phyloP scores from a whole-genome alignment of 2,113 vertebrate genomes.

The Machaerirhynchus nigripectus region DNA sequence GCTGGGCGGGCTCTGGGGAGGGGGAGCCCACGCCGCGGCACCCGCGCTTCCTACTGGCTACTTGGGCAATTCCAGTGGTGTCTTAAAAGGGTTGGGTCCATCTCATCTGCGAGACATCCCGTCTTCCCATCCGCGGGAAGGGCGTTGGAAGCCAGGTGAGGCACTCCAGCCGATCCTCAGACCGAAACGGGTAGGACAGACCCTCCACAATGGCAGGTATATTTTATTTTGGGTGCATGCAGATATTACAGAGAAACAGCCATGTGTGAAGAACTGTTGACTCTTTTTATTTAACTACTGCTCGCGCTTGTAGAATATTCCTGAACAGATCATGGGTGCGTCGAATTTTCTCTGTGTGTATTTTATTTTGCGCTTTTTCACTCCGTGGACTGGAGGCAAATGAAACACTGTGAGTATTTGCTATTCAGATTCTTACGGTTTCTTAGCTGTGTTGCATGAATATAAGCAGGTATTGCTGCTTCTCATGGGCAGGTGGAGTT shows the following conservation, averaged over 20 bases:
- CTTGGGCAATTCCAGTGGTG: conserved; percentile 46
- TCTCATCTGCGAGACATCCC: conserved; percentile 14
- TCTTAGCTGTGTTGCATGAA: background rate
- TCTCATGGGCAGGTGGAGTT: background rate
- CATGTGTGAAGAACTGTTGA: background rate
- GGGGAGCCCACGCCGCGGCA: conserved; percentile 23
- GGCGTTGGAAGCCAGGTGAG: conserved; percentile 25
- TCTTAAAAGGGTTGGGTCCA: conserved; percentile 63
- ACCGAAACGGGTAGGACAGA: background rate
- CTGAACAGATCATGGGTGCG: background rate
- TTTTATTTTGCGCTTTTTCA: conserved; percentile 7
- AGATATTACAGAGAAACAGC: background rate
- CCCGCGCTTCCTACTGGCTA: conserved; percentile 61
- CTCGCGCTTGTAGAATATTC: background rate
- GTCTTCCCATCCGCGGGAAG: background rate
- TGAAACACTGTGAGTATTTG: conserved; percentile 55
- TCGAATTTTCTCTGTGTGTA: background rate
- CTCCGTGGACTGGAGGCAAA: background rate
- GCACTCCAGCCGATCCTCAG: background rate
- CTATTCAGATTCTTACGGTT: background rate
- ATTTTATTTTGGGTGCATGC: background rate
- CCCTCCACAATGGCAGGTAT: background rate
- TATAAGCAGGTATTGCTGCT: background rate
- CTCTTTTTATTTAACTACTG: background rate
- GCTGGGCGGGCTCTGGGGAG: conserved; percentile 65